phyloP scores from a whole-genome alignment of 2,888 invertebrate species.

The Sinopyrophorus schimmeli region DNA sequence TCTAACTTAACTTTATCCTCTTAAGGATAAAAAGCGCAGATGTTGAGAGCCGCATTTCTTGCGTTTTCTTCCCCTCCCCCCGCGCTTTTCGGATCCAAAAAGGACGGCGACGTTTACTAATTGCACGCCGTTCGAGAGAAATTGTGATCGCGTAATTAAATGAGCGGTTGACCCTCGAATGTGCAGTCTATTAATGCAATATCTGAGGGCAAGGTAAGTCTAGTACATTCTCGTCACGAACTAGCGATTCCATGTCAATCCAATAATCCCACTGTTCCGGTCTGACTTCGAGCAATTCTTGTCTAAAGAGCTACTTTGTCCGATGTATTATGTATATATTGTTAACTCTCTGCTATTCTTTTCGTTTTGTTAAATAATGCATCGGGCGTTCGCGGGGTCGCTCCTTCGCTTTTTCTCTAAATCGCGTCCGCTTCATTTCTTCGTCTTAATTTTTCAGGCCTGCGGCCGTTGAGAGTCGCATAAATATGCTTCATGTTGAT shows the following conservation, averaged over 20 bases:
- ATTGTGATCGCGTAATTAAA: not conserved
- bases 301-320: constrained; percentile 46
- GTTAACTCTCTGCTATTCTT: constrained; percentile 33
- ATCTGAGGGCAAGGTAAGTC: constrained; percentile 50
- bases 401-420: no score
- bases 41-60: constrained; percentile 4
- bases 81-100: not conserved
- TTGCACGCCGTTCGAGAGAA: no score
- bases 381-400: no score
- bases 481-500: no score
- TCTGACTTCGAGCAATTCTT: constrained; percentile 51
- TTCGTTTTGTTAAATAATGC: constrained; percentile 2
- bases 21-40: constrained; percentile 26
- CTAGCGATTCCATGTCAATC: constrained; percentile 55
- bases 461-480: no score
- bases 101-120: no score
- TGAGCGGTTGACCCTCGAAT: constrained; percentile 16
- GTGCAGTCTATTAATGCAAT: constrained; percentile 28
- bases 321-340: constrained; percentile 48
- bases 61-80: not conserved
- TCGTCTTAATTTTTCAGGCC: no score
- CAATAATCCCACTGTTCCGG: constrained; percentile 58
- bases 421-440: no score
- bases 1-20: constrained; percentile 32
- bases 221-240: constrained; percentile 48